Conservation (phyloP, 2,113 vertebrate species). For the Athene cunicularia region DNA sequence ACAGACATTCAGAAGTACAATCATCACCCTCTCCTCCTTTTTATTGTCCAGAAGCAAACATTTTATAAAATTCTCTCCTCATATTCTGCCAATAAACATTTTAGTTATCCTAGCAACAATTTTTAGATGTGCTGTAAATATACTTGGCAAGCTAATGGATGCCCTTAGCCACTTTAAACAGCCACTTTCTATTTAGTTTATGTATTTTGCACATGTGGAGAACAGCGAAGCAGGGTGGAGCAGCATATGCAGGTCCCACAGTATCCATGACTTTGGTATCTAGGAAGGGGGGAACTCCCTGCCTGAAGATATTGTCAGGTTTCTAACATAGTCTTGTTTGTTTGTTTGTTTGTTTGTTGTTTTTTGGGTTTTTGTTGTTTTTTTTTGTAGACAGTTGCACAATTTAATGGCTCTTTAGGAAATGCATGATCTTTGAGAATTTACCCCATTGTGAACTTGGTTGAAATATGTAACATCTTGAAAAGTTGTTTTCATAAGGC, state of each 20-base stretch:
- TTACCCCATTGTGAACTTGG: background rate
- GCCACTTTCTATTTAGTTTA: background rate
- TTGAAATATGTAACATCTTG: background rate
- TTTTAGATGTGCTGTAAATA: slow-evolving; percentile 20
- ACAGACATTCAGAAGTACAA: background rate
- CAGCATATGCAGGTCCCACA: background rate
- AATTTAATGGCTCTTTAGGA: background rate
- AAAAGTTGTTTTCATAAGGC: background rate
- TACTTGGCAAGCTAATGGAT: background rate
- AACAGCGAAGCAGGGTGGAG: background rate
- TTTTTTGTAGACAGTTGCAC: background rate
- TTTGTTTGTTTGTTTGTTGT: no score
- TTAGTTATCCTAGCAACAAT: slow-evolving; percentile 23
- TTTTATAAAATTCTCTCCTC: slow-evolving; percentile 41
- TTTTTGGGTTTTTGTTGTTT: background rate
- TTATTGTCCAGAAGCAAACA: slow-evolving; percentile 31
- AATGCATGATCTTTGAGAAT: background rate
- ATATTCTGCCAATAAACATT: slow-evolving; percentile 47
- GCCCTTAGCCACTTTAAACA: slow-evolving; percentile 11
- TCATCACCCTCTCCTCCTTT: background rate
- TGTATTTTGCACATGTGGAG: background rate
- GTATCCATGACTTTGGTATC: background rate
- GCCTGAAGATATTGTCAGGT: background rate
- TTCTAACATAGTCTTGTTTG: background rate
- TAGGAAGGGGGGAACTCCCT: background rate